A percentile compares a stretch with the other conserved stretches of the same genome.
Evolutionary conservation across 2,888 invertebrate genomes (phyloP).

Genomic region (Poecilobothrus nobilitatus): DNA sequence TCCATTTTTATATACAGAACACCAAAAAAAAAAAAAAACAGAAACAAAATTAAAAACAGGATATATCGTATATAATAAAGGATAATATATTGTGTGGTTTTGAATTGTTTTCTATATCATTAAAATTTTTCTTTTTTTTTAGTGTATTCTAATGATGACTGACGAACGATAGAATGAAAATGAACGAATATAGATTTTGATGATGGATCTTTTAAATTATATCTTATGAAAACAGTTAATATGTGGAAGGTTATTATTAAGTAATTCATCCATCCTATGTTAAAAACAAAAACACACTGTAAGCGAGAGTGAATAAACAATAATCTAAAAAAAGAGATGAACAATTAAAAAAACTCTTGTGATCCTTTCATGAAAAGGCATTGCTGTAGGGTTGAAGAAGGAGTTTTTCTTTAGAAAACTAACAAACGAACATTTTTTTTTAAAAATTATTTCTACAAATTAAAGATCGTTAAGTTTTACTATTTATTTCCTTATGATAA

Average conservation of each 20-base stretch:
- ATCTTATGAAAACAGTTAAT: background rate
- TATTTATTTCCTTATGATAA: background rate
- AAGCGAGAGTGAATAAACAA: background rate
- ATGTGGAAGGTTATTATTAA: background rate
- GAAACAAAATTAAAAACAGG: no score
- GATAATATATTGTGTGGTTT: background rate
- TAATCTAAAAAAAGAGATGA: no score
- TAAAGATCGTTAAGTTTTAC: background rate
- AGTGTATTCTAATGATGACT: background rate
- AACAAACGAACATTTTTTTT: background rate
- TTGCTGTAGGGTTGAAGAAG: background rate
- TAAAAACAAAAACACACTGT: no score
- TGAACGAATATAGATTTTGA: background rate
- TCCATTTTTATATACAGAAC: no score
- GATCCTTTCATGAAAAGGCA: background rate
- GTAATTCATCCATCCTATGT: background rate
- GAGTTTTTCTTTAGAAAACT: background rate
- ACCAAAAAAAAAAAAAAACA: no score
- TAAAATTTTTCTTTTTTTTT: background rate
- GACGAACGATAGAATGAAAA: background rate
- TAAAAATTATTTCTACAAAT: background rate
- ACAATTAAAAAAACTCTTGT: no score
- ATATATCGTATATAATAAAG: background rate
- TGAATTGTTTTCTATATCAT: background rate
- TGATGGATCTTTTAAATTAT: conserved; percentile 3